Evolutionary conservation across 2,888 invertebrate genomes (phyloP).

Genomic region (Leptopterna dolabrata): DNA sequence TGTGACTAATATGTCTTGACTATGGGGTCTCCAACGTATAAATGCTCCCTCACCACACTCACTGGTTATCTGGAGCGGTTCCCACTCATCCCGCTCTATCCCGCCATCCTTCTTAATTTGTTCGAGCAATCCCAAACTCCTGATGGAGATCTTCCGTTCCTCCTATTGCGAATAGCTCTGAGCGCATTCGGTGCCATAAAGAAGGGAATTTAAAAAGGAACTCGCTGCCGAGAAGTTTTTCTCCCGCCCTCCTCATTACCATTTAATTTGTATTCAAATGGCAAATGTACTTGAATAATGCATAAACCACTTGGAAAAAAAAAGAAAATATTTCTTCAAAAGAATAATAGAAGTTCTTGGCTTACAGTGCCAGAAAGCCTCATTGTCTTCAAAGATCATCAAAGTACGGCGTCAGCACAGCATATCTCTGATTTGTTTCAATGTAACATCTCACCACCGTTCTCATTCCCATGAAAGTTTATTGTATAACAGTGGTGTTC

Average conservation of each 20-base stretch:
- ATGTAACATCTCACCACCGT: too few species aligned
- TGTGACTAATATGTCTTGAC: constrained; percentile 48
- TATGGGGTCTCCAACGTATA: constrained; percentile 26
- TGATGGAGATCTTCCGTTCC: constrained; percentile 18
- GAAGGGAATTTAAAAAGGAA: neutral
- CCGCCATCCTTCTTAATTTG: constrained; percentile 25
- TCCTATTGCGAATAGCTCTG: neutral
- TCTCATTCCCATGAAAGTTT: too few species aligned
- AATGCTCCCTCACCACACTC: constrained; percentile 25
- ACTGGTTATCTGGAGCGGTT: neutral
- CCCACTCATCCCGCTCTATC: neutral
- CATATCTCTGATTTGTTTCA: neutral
- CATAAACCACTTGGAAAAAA: constrained; percentile 13
- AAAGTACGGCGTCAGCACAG: neutral
- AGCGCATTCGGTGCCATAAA: neutral
- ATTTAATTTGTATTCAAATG: constrained; percentile 43
- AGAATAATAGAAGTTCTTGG: constrained; percentile 6
- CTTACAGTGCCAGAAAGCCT: neutral
- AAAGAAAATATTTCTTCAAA: constrained; percentile 29
- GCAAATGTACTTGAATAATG: constrained; percentile 33
- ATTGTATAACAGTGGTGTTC: too few species aligned
- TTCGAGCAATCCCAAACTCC: neutral
- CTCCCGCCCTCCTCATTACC: constrained; percentile 25
- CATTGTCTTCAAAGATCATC: neutral
- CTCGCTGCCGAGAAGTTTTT: neutral